Percentiles rank a stretch among this genome's conserved stretches.
phyloP scores from a whole-genome alignment of 2,888 invertebrate genomes.

The Clusia tigrina region DNA sequence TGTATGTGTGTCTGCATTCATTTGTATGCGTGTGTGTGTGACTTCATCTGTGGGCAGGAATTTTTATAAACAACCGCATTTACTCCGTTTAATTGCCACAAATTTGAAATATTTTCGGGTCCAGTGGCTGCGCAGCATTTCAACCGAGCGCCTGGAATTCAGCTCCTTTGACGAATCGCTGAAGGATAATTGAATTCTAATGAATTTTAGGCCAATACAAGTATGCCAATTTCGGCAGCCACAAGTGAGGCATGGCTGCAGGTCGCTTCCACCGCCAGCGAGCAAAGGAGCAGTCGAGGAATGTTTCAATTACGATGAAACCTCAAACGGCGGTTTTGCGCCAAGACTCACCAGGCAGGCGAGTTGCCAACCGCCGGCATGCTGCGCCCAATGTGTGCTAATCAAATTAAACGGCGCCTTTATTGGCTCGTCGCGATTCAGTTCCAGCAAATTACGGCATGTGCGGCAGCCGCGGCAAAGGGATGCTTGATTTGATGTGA shows the following conservation, averaged over 20 bases:
- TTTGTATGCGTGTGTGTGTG: background rate
- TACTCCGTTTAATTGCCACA: background rate
- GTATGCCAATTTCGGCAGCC: background rate
- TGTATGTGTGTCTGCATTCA: background rate
- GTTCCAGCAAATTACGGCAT: background rate
- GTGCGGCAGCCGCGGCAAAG: background rate
- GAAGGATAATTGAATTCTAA: constrained; percentile 6
- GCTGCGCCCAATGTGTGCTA: background rate
- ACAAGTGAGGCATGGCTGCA: background rate
- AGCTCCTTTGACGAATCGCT: background rate
- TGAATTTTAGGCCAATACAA: constrained; percentile 11
- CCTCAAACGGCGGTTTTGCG: background rate
- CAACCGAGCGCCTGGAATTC: background rate
- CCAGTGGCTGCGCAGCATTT: background rate
- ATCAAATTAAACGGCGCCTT: background rate
- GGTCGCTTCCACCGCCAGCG: background rate
- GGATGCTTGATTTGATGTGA: background rate
- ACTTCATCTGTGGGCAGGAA: too few relatives aligned
- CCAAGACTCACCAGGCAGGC: background rate
- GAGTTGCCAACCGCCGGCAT: background rate
- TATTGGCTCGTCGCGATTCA: background rate
- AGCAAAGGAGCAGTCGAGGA: constrained; percentile 1
- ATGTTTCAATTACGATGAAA: background rate
- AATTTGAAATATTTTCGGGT: background rate
- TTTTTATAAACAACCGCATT: too few relatives aligned